Evolutionary conservation across 2,888 invertebrate genomes (phyloP), one percentile per base, ranked within the genome.

Genomic region (Tipula vernalis): DNA sequence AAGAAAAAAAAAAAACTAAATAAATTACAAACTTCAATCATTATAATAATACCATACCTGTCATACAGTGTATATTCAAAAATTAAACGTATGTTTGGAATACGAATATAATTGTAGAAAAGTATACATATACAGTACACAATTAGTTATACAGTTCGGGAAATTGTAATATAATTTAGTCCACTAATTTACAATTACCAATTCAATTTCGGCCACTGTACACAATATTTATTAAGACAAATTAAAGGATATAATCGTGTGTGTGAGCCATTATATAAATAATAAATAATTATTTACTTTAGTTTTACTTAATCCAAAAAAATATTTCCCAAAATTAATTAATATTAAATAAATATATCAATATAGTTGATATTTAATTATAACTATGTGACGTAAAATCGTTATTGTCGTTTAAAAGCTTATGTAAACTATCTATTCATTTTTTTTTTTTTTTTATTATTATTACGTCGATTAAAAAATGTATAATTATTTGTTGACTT

Each of bases 41-140:
- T 84, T 84, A 84, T 84, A 84, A 84, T 84, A 84, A 84, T 84
- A 84, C 84, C 84, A 84, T 84, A 84, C 84, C 84, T 84, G 84
- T 84, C 84, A 84, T 84, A 84, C 39, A 39, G 84, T 84, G 39
- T 84, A 84, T 39, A 84, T 84, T 84, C 71, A 71, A 84, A 84
- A 84, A 84, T 41, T 84, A 39, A 84, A 41, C 41, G 84, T 84
- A 84, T 39, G 36, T 36, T 84, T 84, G 84, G 84, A 84, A 36
- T 41, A 84, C 10, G 71, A 84, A 84, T 84, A 41, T 84, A 84
- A 84, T 84, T 84, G 84, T 84, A 84, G 39, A 84, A 39, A 84
- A 41, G 4, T 71, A 71, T 51, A 51, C 12, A 51, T 15, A 15
- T 5, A 15, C 5, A 10, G 28, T 71, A 71, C 28, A 71, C 71